A percentile compares a stretch with the other conserved stretches of the same genome.
These are phyloP conservation scores for Eustalomyia histrio DNA, from an alignment of 2,888 invertebrate genomes.

Conservation along the genomic window DNA sequence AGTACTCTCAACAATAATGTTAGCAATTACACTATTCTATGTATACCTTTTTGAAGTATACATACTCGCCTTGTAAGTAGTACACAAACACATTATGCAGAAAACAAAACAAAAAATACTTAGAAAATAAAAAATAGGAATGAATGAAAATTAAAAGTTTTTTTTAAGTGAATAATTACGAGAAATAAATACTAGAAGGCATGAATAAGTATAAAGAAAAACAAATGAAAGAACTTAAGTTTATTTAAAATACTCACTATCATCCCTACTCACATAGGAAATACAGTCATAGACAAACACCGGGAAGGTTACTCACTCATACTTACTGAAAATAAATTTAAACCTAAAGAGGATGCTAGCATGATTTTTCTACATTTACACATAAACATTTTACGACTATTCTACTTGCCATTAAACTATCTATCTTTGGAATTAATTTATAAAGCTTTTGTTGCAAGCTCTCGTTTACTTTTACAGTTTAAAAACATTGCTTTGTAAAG, in stretches of 20 bases:
- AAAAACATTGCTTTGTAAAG: no score
- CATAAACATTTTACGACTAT: background rate
- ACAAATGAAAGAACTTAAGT: background rate
- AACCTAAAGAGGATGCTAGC: background rate
- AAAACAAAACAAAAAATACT: background rate
- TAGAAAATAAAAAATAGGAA: background rate
- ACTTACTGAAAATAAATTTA: no score
- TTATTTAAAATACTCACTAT: background rate
- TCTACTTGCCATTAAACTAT: background rate
- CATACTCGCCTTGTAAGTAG: no score
- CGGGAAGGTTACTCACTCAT: no score
- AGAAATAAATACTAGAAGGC: conserved; percentile 17
- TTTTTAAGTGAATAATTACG: conserved; percentile 42
- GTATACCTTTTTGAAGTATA: no score
- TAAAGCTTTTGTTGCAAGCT: no score
- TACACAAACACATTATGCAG: background rate
- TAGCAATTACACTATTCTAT: background rate
- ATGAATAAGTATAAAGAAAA: background rate
- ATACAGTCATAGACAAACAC: background rate
- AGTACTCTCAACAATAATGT: background rate
- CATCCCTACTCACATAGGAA: background rate
- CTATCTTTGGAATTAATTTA: no score
- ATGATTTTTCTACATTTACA: background rate
- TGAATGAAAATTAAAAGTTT: conserved; percentile 34
- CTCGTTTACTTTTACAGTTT: no score